Conservation (phyloP, 2,888 invertebrate species). For the Tiliacea citrago region DNA sequence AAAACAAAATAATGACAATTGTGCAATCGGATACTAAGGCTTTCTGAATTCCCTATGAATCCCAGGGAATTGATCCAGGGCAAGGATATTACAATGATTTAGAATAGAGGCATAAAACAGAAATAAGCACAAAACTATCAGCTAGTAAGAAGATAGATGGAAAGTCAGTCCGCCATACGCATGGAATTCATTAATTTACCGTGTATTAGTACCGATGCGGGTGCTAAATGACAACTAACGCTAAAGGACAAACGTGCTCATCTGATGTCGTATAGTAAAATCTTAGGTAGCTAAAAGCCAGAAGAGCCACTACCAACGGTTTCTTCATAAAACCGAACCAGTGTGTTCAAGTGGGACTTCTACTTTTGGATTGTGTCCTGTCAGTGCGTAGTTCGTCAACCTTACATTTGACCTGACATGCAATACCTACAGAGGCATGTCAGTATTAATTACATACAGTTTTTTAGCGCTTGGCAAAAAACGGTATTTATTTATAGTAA, state of each 20-base stretch:
- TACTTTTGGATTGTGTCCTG: constrained; percentile 9
- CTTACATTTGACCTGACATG: constrained; percentile 64
- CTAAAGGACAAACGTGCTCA: not conserved
- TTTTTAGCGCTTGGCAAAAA: constrained; percentile 69
- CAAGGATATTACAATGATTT: not conserved
- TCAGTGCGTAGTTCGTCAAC: constrained; percentile 64
- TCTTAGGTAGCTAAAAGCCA: no score
- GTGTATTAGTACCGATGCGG: not conserved
- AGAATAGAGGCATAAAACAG: no score
- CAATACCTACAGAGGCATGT: constrained; percentile 64
- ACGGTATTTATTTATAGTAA: constrained; percentile 66
- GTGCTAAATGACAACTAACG: not conserved
- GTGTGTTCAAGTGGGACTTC: constrained; percentile 34
- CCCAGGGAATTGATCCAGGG: no score
- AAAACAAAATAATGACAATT: not conserved
- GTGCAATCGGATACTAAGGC: no score
- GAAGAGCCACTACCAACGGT: not conserved
- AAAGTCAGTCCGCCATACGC: not conserved
- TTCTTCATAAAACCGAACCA: not conserved
- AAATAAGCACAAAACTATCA: not conserved
- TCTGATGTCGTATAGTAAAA: not conserved
- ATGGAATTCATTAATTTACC: not conserved
- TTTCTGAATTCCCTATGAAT: not conserved
- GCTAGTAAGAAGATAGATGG: not conserved
- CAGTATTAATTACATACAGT: constrained; percentile 69